Base-by-base conservation (phyloP, 2,888 invertebrate genomes). In the Cataglyphis albicans region DNA sequence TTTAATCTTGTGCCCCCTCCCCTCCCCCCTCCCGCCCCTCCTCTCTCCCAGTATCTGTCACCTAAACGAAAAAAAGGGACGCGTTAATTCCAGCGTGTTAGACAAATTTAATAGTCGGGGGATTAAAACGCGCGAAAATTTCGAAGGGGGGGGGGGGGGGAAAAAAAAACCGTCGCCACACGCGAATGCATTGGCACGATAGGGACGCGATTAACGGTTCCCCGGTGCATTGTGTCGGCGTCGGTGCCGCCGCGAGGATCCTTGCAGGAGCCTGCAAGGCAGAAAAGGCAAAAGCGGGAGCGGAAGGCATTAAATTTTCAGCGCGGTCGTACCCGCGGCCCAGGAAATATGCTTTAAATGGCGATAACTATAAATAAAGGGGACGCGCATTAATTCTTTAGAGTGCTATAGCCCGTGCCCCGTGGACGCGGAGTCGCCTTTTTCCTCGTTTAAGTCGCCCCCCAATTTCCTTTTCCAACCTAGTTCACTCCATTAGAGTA, bases 341-440 rank as follows among this genome's bases (percentile, higher is more conserved):
- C 86, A 84, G 90, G 89, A 90, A 90, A 89, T 90, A 90, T 88
- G 90, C 87, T 88, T 90, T 89, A 90, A 91, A 89, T 87, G 89
- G 89, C 88, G 89, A 90, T 90, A 90, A 91, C 90, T 89, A 89
- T 91, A 89, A 91, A 90, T 90, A 90, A 90, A 88, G 89, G 86
- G 86, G 86, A 48, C 67, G 76, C 35, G 55, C 57, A 57, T 78
- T 78, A 78, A 78, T 78, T 78, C 57, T 59, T 70, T 32, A 59
- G 57, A 55, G 32, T 44, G 70, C 57, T 25, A 15, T 68, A 68
- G 41, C 21, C 52, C 52, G 64, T 4, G 76, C 55, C n/a, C 44
- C 57, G 55, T 55, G 38, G 55, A n/a, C 25, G 52, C n/a, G 52
- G 75, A 67, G 25, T 29, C 72, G 59, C 18, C 25, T 72, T 72